Base-by-base conservation (phyloP, 2,888 invertebrate species). In the Athrips mouffetella region DNA sequence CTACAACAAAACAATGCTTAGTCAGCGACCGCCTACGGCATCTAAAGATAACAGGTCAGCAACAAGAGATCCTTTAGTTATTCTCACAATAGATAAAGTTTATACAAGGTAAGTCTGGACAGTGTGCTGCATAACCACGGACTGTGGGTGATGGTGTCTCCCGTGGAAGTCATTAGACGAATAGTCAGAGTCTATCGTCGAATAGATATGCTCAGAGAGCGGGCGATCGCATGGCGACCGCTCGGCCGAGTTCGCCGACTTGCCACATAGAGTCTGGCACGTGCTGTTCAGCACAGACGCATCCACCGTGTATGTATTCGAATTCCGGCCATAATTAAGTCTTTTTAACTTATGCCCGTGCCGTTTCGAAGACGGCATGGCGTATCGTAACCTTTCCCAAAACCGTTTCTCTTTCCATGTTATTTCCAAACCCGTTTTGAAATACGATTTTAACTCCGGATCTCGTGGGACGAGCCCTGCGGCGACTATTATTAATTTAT, bases 301-400 rank as follows among this genome's bases (percentile, higher is more conserved):
- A 62, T 94, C 94, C 79, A 96, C 90, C 50, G 95, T 96, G 78
- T 96, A 96, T 67, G 95, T 95, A 80, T 96, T 96, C 65, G 95
- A 94, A 76, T 93, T 94, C 63, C 94, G 90, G 58, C 95, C 91
- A 70, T 95, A 95, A 70, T 94, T 92, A 58, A 88, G 87, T 65
- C 89, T 89, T 71, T 89, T 85, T 65, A 85, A 76, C 74, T 88
- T 87, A 59, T 88, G 86, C 52, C 87, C 82, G 73, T 83, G 90
- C 57, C 92, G 92, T 73, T 94, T 91, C 61, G 93, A 93, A 64
- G 94, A 92, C 52, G 97, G 97, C 91, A 98, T 94, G 53, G 96
- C 94, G 77, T 96, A 97, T 63, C 95, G 92, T 66, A 98, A 90
- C 75, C 97, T 93, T 78, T 97, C 97, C 97, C 98, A 98, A 89